Evolutionary conservation across 2,888 invertebrate genomes (phyloP).

Genomic region (Heliconius charithonia): DNA sequence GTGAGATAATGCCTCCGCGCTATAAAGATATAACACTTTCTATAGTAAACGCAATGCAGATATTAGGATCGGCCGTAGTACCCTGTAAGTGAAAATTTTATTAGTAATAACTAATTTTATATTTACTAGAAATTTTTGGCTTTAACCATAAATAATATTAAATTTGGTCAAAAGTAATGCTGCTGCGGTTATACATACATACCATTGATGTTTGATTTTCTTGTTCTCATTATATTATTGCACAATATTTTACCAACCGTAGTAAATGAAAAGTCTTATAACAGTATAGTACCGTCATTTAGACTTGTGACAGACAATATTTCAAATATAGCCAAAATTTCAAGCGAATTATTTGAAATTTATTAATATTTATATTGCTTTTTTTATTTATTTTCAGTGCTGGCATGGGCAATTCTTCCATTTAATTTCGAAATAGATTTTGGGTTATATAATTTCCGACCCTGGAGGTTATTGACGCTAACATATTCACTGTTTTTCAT

Average conservation of each 20-base stretch:
- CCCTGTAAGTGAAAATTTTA: constrained; percentile 68
- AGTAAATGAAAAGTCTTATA: no score
- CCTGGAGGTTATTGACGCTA: constrained; percentile 89
- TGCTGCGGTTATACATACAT: no score
- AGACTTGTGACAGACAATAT: no score
- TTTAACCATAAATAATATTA: no score
- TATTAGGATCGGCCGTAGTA: constrained; percentile 68
- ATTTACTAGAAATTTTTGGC: no score
- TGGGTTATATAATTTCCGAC: constrained; percentile 83
- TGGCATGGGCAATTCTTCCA: constrained; percentile 88
- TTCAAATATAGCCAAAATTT: no score
- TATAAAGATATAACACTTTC: constrained; percentile 72
- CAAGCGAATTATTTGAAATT: not conserved
- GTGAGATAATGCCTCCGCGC: constrained; percentile 71
- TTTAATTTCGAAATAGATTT: constrained; percentile 71
- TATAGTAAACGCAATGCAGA: constrained; percentile 73
- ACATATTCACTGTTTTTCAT: constrained; percentile 85
- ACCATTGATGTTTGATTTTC: no score
- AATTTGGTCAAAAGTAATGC: no score
- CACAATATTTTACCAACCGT: no score
- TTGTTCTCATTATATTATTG: no score
- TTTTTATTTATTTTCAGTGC: constrained; percentile 65
- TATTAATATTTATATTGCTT: constrained; percentile 7
- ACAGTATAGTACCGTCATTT: no score
- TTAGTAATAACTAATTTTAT: no score